phyloP scores from a whole-genome alignment of 1,140 invertebrate species.

The Sipha flava region DNA sequence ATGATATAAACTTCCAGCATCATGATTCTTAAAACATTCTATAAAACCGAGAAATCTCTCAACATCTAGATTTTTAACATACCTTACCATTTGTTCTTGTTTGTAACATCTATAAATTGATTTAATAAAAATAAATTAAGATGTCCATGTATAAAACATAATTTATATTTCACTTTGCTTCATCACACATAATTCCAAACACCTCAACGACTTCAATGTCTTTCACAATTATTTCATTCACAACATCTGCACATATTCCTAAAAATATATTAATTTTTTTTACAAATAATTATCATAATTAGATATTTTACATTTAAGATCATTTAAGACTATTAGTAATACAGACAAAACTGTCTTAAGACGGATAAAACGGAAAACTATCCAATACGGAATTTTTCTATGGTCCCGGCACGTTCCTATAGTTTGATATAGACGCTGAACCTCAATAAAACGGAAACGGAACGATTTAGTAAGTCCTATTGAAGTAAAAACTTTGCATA shows the following conservation, averaged over 20 bases:
- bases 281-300: not conserved
- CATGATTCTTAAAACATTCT: not conserved
- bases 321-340: not conserved
- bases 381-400: no score
- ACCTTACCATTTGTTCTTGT: not conserved
- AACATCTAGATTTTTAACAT: not conserved
- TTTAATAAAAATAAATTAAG: not conserved
- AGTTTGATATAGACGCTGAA: no score
- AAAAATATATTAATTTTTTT: not conserved
- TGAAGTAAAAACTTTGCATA: no score
- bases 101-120: not conserved
- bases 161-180: not conserved
- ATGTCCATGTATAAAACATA: not conserved
- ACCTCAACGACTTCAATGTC: not conserved
- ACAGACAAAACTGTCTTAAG: no score
- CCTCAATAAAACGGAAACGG: no score
- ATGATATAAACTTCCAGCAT: not conserved
- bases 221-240: no score
- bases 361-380: no score
- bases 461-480: no score
- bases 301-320: not conserved
- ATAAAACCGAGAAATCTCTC: conserved; percentile 12
- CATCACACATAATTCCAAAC: not conserved
- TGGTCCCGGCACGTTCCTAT: no score
- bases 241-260: not conserved